phyloP scores from a whole-genome alignment of 2,888 invertebrate species.

The Callinectes sapidus region DNA sequence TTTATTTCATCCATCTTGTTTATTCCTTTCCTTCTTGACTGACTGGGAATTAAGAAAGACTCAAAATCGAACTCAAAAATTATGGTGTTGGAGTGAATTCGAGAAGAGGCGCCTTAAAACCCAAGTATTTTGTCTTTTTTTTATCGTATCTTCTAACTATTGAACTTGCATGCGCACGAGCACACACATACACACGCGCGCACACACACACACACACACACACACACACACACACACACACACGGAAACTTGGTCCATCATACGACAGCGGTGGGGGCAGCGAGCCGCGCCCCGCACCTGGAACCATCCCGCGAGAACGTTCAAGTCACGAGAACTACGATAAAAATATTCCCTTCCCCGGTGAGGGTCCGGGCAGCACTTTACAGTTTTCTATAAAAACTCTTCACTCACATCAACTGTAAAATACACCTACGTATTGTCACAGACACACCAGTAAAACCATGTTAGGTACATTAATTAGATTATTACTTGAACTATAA shows the following conservation, averaged over 20 bases:
- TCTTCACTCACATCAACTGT: conserved; percentile 60
- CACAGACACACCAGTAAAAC: conserved; percentile 64
- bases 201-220: conserved; percentile 17
- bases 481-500: conserved; percentile 61
- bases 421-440: conserved; percentile 59
- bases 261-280: background rate
- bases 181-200: conserved; percentile 37
- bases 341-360: conserved; percentile 44
- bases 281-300: conserved; percentile 46
- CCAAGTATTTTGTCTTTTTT: conserved; percentile 18
- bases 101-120: conserved; percentile 24
- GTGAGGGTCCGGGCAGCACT: conserved; percentile 31
- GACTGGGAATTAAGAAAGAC: background rate
- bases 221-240: conserved; percentile 34
- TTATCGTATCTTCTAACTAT: conserved; percentile 31
- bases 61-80: conserved; percentile 26
- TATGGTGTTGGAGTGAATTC: background rate
- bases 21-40: conserved; percentile 8
- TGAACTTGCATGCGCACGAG: background rate
- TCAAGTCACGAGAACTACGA: background rate
- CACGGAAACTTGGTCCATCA: conserved; percentile 33
- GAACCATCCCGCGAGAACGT: conserved; percentile 25
- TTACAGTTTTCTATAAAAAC: conserved; percentile 54
- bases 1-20: too few species aligned
- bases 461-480: conserved; percentile 65